Evolutionary conservation across 2,113 vertebrate species (phyloP).

Genomic region (Telmatochromis sp.): DNA sequence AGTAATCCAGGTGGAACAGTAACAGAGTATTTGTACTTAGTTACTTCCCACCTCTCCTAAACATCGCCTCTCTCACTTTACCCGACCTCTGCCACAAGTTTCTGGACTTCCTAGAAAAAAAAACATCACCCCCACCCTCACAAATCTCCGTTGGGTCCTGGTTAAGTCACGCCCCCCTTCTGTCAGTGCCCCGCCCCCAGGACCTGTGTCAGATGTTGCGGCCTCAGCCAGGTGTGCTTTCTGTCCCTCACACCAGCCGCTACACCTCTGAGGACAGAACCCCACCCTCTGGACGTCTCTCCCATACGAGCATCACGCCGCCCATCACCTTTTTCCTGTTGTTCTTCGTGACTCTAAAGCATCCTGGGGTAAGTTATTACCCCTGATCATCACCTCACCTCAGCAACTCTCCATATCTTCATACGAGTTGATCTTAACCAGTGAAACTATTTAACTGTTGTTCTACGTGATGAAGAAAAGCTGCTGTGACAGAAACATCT

Average conservation of each 20-base stretch:
- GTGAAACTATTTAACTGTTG: neutral
- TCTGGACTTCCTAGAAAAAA: neutral
- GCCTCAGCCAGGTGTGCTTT: neutral
- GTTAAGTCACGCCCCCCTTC: neutral
- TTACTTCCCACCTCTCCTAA: neutral
- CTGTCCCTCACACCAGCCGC: neutral
- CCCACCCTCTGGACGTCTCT: neutral
- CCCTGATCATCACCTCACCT: neutral
- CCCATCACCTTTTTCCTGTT: neutral
- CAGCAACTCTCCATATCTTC: neutral
- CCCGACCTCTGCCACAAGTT: neutral
- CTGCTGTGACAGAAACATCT: neutral
- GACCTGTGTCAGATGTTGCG: neutral
- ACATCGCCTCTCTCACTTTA: neutral
- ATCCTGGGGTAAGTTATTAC: neutral
- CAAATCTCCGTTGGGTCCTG: neutral
- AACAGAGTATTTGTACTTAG: neutral
- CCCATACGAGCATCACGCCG: rapidly evolving
- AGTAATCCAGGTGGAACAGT: neutral
- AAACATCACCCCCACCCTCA: neutral
- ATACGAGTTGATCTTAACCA: neutral
- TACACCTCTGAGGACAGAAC: neutral
- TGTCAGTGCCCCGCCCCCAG: neutral
- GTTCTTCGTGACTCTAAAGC: rapidly evolving
- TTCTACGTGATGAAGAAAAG: neutral